Percentiles rank a stretch among this genome's conserved stretches.
These are phyloP conservation scores for Streptopelia turtur DNA, from an alignment of 2,797 vertebrate species.

Conservation along the genomic window DNA sequence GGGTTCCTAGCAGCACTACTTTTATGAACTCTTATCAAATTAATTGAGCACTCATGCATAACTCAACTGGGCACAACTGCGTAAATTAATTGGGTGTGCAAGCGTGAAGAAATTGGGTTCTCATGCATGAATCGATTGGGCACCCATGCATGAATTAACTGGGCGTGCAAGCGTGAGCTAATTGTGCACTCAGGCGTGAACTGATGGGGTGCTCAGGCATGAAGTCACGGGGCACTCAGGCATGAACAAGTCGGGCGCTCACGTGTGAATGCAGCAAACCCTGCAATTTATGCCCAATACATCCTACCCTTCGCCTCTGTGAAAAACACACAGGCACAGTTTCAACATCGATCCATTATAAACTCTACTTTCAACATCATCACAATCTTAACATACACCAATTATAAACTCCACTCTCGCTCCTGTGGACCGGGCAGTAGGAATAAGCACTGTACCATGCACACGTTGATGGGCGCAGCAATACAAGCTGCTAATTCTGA, in stretches of 20 bases:
- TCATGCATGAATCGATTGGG: background rate
- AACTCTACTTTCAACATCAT: background rate
- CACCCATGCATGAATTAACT: slow-evolving; percentile 25
- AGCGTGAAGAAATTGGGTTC: background rate
- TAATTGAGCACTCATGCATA: background rate
- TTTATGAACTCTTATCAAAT: background rate
- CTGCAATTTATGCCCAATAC: background rate
- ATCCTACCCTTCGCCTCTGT: background rate
- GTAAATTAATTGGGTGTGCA: background rate
- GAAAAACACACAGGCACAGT: background rate
- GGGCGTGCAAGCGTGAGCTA: background rate
- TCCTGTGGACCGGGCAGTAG: accelerated
- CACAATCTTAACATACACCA: background rate
- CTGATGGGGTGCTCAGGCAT: background rate
- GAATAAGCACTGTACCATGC: background rate
- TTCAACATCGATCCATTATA: background rate
- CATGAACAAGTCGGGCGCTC: background rate
- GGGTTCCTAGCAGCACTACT: background rate
- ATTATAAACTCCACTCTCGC: background rate
- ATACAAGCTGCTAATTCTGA: background rate
- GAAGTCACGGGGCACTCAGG: background rate
- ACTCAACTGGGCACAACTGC: background rate
- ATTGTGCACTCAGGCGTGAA: background rate
- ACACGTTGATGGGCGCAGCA: background rate
- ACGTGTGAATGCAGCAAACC: background rate